Evolutionary conservation across 2,888 invertebrate species (phyloP), one percentile per base, ranked within the genome.

Genomic region (Lottia gigantea): DNA sequence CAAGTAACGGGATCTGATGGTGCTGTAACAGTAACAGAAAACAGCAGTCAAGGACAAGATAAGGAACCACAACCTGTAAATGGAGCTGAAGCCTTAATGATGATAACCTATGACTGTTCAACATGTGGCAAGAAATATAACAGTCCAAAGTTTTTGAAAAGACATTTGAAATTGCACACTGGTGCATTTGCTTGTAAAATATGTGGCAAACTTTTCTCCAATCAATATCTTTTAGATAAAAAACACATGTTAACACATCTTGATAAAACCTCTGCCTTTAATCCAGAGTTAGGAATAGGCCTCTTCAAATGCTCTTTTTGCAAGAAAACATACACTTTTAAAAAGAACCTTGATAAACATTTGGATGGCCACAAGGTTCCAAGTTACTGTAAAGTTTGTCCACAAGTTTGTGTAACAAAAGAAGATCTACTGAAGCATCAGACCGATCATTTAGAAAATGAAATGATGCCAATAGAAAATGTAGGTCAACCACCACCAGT

Each of bases 201-300:
- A 11, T 55, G 55, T 55, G 55, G 55, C 23, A 19, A 23, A 11
- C 19, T 23, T 19, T 55, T 55, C 23, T 55, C 55, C 14, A 23
- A 19, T 16, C 12, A 55, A 14, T 23, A 55, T 55, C 19, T 23
- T 55, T 23, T 55, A 14, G 55, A 55, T 11, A 55, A 14, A 55
- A 55, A 55, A 14, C 55, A 55, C 55, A 55, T 55, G 55, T 55
- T 55, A 19, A 55, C 55, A 15, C 55, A 55, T 55, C 23, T 55
- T 19, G 40, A 40, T 40, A 19, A 55, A 55, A 55, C 19, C 11
- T 23, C 19, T 23, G 19, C 55, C 11, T 55, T 55, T 55, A 14
- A 55, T 23, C 23, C 23, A 23, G 55, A 55, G 19, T 23, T 55
- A 55, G 55, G 23, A 23, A 23, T 19, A 7, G 23, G 19, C 19